A percentile compares a stretch with the other conserved stretches of the same genome.
These are phyloP conservation scores for Melanocharis versteri DNA, from an alignment of 2,113 vertebrate species.

Conservation along the genomic window DNA sequence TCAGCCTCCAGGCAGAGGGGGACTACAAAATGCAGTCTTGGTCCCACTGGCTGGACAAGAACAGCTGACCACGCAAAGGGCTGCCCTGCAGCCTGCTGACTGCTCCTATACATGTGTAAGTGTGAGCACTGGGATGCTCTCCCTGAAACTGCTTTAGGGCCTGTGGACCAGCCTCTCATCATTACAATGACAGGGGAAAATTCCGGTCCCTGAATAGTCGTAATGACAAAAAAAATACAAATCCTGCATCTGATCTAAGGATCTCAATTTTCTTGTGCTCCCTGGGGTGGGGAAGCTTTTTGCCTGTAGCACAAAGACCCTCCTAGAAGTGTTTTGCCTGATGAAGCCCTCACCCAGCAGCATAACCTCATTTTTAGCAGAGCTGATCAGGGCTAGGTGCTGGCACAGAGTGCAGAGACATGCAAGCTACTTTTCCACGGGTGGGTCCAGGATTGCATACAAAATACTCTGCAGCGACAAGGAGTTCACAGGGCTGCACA, in stretches of 20 bases:
- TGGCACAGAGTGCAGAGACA: background rate
- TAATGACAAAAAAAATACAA: background rate
- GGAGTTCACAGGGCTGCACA: background rate
- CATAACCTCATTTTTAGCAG: background rate
- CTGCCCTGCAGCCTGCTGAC: background rate
- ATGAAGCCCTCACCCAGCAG: background rate
- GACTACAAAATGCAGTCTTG: background rate
- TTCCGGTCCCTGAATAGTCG: background rate
- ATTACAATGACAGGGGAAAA: background rate
- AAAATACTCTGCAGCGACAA: background rate
- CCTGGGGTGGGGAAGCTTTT: background rate
- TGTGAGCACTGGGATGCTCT: background rate
- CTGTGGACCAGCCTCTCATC: background rate
- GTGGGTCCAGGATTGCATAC: accelerated
- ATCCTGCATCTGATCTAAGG: background rate
- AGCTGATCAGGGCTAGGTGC: background rate
- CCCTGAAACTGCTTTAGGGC: background rate
- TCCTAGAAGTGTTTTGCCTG: background rate
- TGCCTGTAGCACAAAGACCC: background rate
- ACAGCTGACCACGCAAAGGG: background rate
- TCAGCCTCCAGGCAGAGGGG: background rate
- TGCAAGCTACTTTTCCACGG: background rate
- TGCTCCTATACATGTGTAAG: accelerated
- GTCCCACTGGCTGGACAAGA: background rate
- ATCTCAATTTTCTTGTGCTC: background rate